phyloP scores from a whole-genome alignment of 2,113 vertebrate species.

The Phyllopteryx taeniolatus region DNA sequence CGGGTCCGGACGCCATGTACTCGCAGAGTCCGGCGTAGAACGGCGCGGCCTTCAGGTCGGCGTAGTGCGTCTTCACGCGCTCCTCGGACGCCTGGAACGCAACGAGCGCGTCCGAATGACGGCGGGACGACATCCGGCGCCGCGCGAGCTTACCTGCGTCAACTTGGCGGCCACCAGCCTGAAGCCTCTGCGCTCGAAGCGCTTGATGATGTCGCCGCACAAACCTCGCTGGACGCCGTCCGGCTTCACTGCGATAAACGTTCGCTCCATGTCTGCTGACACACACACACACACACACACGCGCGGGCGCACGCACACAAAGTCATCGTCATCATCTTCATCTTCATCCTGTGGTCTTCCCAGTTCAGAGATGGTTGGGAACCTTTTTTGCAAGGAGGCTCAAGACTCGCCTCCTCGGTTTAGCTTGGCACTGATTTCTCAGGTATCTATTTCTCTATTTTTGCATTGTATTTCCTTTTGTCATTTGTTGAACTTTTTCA shows the following conservation, averaged over 20 bases:
- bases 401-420: too few relatives aligned
- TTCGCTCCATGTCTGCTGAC: constrained; percentile 71
- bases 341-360: background rate
- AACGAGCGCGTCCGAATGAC: background rate
- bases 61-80: constrained; percentile 86
- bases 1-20: constrained; percentile 87
- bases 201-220: constrained; percentile 87
- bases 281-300: too few relatives aligned
- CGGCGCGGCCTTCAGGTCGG: constrained; percentile 86
- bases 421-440: too few relatives aligned
- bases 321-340: too few relatives aligned
- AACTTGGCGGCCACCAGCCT: constrained; percentile 81
- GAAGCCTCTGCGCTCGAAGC: constrained; percentile 85
- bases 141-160: constrained; percentile 61
- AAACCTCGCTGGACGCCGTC: constrained; percentile 90
- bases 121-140: too few relatives aligned
- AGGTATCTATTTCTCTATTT: too few relatives aligned
- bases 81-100: constrained; percentile 81
- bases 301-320: background rate
- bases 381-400: too few relatives aligned
- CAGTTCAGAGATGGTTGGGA: background rate
- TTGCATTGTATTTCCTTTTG: too few relatives aligned
- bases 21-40: constrained; percentile 86
- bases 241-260: constrained; percentile 90
- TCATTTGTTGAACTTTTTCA: too few relatives aligned